Conservation (phyloP, 2,113 vertebrate genomes). For the Fukomys damarensis region DNA sequence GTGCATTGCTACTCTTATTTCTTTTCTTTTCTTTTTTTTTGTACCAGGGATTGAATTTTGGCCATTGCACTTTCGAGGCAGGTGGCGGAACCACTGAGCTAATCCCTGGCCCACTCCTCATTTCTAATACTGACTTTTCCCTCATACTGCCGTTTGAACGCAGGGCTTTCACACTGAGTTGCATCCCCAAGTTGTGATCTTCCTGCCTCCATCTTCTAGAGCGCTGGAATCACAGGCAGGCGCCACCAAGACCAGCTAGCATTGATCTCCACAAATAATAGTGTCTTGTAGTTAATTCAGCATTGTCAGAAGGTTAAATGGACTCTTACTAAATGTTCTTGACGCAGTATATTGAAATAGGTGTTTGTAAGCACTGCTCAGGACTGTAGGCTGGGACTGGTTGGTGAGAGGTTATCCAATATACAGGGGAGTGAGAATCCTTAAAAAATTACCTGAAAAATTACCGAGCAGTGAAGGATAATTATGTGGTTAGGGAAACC, state of each 20-base stretch:
- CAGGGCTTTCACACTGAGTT: neutral
- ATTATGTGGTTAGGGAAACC: neutral
- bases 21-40: too few species aligned
- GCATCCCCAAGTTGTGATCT: neutral
- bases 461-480: neutral
- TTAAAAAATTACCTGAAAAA: neutral
- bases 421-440: neutral
- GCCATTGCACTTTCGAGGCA: too few species aligned
- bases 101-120: too few species aligned
- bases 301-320: constrained; percentile 7
- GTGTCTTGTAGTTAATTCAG: constrained; percentile 30
- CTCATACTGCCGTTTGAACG: neutral
- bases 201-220: neutral
- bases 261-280: neutral
- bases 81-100: too few species aligned
- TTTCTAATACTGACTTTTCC: neutral
- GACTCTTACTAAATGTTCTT: neutral
- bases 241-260: neutral
- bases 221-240: neutral
- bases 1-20: neutral
- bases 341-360: neutral
- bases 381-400: too few species aligned
- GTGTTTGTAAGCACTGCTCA: neutral
- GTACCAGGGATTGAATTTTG: too few species aligned
- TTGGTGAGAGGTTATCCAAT: neutral